These are phyloP conservation scores for Eclectus roratus DNA, from an alignment of 2,113 vertebrate species.

Conservation along the genomic window DNA sequence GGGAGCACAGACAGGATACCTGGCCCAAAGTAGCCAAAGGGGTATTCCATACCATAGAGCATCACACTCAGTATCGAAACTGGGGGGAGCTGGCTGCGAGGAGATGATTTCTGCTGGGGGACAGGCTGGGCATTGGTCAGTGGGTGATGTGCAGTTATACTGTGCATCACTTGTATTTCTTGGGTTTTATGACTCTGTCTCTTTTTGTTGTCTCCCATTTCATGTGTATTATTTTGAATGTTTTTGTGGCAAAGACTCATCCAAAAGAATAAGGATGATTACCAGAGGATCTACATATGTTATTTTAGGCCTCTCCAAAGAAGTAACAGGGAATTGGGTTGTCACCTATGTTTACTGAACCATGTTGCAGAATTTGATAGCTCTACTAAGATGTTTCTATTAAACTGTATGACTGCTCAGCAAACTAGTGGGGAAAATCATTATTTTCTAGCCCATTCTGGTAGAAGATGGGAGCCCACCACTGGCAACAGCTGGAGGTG, in stretches of 20 bases:
- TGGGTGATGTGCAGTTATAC: background rate
- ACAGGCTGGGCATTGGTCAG: background rate
- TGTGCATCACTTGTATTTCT: background rate
- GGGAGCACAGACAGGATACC: background rate
- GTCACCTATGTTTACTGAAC: background rate
- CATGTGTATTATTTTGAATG: background rate
- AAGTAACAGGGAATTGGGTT: background rate
- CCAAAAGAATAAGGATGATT: background rate
- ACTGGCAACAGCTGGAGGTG: background rate
- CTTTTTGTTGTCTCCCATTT: background rate
- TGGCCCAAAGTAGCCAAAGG: background rate
- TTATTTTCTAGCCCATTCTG: background rate
- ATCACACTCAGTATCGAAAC: background rate
- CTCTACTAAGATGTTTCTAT: slow-evolving; percentile 11
- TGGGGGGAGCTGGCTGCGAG: too few species aligned
- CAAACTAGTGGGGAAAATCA: background rate
- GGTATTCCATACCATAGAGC: background rate
- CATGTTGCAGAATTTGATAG: background rate
- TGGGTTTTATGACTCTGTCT: background rate
- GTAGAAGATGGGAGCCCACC: background rate
- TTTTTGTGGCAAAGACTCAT: background rate
- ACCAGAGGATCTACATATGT: background rate
- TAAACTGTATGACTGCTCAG: background rate
- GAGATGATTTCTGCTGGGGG: background rate
- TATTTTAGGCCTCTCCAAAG: background rate